Evolutionary conservation across 2,888 invertebrate species (phyloP).

Genomic region (Cephus sareptanus): DNA sequence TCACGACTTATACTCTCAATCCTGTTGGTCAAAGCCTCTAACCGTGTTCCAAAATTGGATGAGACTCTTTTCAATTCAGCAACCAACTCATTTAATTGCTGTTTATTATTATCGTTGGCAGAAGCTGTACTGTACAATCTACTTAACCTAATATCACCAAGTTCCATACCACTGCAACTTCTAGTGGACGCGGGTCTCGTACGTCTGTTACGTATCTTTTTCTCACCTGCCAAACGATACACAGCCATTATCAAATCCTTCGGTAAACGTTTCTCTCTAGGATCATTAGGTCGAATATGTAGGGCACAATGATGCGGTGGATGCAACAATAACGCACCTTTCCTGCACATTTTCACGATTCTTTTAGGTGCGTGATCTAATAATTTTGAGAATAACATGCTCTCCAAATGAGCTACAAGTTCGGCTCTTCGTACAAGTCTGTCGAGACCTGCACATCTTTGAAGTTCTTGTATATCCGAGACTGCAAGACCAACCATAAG

Average conservation of each 20-base stretch:
- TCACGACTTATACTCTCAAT: conserved; percentile 49
- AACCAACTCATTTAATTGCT: conserved; percentile 50
- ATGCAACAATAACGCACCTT: conserved; percentile 80
- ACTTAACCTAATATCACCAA: conserved; percentile 34
- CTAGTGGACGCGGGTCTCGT: conserved; percentile 18
- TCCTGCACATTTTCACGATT: conserved; percentile 75
- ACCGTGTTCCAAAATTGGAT: conserved; percentile 41
- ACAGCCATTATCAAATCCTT: conserved; percentile 79
- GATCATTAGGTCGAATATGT: conserved; percentile 85
- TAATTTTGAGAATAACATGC: conserved; percentile 83
- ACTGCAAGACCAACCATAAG: conserved; percentile 87
- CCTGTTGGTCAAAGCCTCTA: conserved; percentile 48
- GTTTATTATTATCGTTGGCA: conserved; percentile 44
- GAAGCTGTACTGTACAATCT: conserved; percentile 48
- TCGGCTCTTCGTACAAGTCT: conserved; percentile 85
- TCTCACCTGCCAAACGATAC: conserved; percentile 79
- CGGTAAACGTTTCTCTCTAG: conserved; percentile 80
- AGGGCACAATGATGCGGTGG: conserved; percentile 79
- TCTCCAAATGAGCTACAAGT: conserved; percentile 83
- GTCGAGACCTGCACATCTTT: conserved; percentile 83
- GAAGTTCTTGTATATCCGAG: conserved; percentile 85
- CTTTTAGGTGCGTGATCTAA: conserved; percentile 75
- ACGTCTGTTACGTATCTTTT: conserved; percentile 64
- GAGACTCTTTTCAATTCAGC: conserved; percentile 52
- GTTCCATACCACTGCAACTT: conserved; percentile 25